Base-by-base conservation (phyloP, 2,113 vertebrate genomes). In the Gallinago jamesoni region DNA sequence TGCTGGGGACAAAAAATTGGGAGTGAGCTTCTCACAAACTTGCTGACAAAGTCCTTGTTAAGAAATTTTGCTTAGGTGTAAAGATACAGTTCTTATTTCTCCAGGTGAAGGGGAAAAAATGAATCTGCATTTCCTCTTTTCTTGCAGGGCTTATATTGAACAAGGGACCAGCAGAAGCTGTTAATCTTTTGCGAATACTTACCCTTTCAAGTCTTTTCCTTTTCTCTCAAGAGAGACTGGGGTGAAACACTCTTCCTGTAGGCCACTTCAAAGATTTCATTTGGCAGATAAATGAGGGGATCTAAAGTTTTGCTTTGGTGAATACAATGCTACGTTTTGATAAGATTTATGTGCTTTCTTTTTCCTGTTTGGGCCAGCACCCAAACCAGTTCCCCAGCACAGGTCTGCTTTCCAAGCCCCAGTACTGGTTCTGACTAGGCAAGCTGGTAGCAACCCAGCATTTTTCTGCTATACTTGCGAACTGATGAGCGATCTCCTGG, bases 41-140 rank as follows among this genome's bases (percentile, higher is more conserved):
- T 9, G 9, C 20, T 47, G 56, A 35, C 6, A 55, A 64, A 82
- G 45, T 48, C 50, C n/a, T 88, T 35, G 18, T 41, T 67, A 41
- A 28, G 10, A 68, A 73, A 63, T 31, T 5, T 83, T 84, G 6
- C 25, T 63, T 74, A 35, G 3, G 10, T 30, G 9, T 75, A 30
- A 74, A 93, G 28, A 27, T 21, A 9, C 1, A 9, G 8, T 23
- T 74, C 14, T 47, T 70, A 23, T n/a, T n/a, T 37, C 50, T 62
- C 17, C 25, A 66, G 1, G 2, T 2, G 12, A 45, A 50, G 37
- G 41, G 25, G 14, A 1, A 7, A 25, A 70, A 55, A 4, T 5
- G 27, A 81, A 57, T 12, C 33, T 47, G 3, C 6, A 16, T 68
- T 87, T 87, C 24, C 22, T 5, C 30, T 73, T 53, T 70, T 47